These are phyloP conservation scores for Lepidotrigona ventralis DNA, from an alignment of 1,140 invertebrate genomes.

Conservation along the genomic window DNA sequence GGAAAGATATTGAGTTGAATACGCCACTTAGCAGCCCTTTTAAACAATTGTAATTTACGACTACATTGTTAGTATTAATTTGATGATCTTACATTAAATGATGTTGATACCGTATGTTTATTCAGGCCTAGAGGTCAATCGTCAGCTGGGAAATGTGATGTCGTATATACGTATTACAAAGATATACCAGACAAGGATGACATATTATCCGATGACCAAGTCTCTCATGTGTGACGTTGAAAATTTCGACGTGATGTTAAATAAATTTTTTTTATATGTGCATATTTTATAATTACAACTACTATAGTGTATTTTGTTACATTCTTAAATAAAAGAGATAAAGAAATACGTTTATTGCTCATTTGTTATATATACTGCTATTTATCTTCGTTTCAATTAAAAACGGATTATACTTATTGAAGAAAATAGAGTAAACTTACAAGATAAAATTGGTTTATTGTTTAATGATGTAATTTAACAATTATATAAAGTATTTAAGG, in stretches of 20 bases:
- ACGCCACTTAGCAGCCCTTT: too few relatives aligned
- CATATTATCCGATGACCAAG: conserved; percentile 61
- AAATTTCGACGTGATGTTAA: background rate
- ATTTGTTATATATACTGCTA: background rate
- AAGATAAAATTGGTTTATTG: conserved; percentile 46
- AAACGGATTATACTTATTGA: background rate
- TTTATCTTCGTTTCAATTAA: background rate
- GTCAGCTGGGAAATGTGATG: background rate
- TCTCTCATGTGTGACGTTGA: conserved; percentile 31
- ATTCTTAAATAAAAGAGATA: background rate
- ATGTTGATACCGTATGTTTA: background rate
- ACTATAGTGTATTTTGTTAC: background rate
- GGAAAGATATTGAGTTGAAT: background rate
- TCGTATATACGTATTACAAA: conserved; percentile 47
- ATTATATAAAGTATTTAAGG: conserved; percentile 62
- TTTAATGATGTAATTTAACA: conserved; percentile 57
- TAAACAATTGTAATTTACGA: conserved; percentile 17
- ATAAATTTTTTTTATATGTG: background rate
- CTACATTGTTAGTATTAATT: background rate
- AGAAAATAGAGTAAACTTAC: background rate
- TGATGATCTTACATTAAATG: background rate
- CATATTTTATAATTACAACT: background rate
- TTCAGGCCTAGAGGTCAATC: background rate
- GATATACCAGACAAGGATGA: conserved; percentile 34
- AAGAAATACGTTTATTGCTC: background rate